Evolutionary conservation across 1,140 invertebrate genomes (phyloP), one percentile per base, ranked within the genome.

Genomic region (Lucilia sericata): DNA sequence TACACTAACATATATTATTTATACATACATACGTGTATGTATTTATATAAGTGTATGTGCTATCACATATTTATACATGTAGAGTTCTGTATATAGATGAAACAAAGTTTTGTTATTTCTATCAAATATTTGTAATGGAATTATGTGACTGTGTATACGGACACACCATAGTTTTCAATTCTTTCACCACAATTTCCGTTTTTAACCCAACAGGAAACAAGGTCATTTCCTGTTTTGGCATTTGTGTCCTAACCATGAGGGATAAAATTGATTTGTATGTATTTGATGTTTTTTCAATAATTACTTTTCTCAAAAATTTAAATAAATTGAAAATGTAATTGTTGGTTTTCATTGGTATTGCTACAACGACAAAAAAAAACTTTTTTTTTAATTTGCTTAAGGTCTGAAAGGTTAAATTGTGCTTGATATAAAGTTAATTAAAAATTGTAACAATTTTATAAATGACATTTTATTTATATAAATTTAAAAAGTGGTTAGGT

Each of bases 161-260:
- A 60, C 14, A 60, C 14, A 60, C 14, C 14, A n/a, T 60, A 17
- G 14, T 21, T 55, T 55, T 21, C 65, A 70, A n/a, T 70, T 70
- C 19, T 70, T 19, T 70, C 19, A 21, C 65, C 65, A 21, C 65
- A 70, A 70, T 70, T 21, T 70, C 65, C 65, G n/a, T 19, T 70
- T 21, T 21, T 70, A 70, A 70, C n/a, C 65, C 19, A 60, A 70
- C 65, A 70, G 65, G 65, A 70, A 70, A 70, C 65, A 70, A 70
- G 65, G 65, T 21, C 65, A 70, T 70, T 70, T 70, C 65, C 65
- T 60, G 65, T 70, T 60, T 60, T 70, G 0, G 12, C n/a, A 25
- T 70, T 21, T 21, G n/a, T 19, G 21, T 21, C 25, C 65, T 60
- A 60, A 17, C 55, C 55, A 60, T n/a, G 17, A 70, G n/a, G n/a